Evolutionary conservation across 2,113 vertebrate species (phyloP).

Genomic region (Ctenodactylus gundi): DNA sequence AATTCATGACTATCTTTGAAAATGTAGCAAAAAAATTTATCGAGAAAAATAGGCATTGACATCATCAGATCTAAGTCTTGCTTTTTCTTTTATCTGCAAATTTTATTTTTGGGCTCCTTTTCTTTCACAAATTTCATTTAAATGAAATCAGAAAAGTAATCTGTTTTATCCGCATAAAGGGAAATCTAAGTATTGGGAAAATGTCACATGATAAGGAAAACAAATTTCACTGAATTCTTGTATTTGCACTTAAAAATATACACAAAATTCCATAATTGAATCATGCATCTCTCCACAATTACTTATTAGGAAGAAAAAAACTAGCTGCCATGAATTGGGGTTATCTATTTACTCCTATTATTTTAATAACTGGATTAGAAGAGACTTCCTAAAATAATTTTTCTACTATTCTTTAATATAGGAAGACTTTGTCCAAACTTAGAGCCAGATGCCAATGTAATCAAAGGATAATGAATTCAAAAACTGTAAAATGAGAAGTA

Average conservation of each 20-base stretch:
- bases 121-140: background rate
- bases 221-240: background rate
- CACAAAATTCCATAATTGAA: background rate
- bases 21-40: background rate
- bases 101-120: background rate
- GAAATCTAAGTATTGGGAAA: background rate
- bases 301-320: background rate
- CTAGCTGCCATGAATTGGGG: background rate
- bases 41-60: background rate
- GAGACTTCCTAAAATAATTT: background rate
- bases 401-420: background rate
- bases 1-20: background rate
- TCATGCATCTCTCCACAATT: background rate
- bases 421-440: conserved; percentile 4
- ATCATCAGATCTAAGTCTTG: background rate
- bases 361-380: conserved; percentile 15
- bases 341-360: background rate
- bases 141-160: background rate
- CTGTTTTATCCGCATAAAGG: background rate
- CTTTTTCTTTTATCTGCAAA: background rate
- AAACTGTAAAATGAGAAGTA: background rate
- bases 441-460: background rate
- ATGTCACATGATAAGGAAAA: conserved; percentile 8
- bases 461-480: background rate
- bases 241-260: background rate